Percentiles rank a stretch among this genome's conserved stretches.
These are phyloP conservation scores for Actenoides hombroni DNA, from an alignment of 2,113 vertebrate species.

Conservation along the genomic window DNA sequence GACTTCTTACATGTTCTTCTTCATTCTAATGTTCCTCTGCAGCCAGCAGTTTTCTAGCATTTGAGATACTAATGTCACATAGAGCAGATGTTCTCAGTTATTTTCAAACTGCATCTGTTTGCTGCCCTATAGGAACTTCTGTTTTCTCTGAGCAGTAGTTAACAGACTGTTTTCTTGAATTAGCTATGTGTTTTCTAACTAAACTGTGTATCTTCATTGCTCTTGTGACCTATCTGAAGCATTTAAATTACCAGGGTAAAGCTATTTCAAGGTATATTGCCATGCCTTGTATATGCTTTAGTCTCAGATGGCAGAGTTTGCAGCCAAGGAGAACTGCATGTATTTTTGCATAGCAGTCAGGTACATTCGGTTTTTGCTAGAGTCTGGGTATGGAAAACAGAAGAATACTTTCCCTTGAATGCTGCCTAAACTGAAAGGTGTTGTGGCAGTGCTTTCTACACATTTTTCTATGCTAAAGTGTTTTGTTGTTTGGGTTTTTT, in stretches of 20 bases:
- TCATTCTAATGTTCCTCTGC: neutral
- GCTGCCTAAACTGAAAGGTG: neutral
- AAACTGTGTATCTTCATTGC: neutral
- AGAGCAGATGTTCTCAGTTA: neutral
- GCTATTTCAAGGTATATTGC: neutral
- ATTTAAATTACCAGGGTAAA: neutral
- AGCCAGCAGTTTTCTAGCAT: neutral
- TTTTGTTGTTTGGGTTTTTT: neutral
- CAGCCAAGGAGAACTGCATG: neutral
- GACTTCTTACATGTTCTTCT: neutral
- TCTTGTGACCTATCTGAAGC: neutral
- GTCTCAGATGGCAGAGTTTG: neutral
- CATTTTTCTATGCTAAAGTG: rapidly evolving
- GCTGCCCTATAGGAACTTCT: neutral
- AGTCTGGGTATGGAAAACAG: neutral
- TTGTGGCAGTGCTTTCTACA: neutral
- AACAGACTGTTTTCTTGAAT: neutral
- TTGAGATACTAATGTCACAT: neutral
- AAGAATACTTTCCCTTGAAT: neutral
- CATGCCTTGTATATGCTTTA: neutral
- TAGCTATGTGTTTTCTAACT: neutral
- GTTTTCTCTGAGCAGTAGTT: neutral
- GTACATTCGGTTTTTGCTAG: neutral
- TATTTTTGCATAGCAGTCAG: neutral
- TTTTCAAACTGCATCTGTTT: neutral